Conservation (phyloP, 2,797 vertebrate species). For the Apodemus agrarius region DNA sequence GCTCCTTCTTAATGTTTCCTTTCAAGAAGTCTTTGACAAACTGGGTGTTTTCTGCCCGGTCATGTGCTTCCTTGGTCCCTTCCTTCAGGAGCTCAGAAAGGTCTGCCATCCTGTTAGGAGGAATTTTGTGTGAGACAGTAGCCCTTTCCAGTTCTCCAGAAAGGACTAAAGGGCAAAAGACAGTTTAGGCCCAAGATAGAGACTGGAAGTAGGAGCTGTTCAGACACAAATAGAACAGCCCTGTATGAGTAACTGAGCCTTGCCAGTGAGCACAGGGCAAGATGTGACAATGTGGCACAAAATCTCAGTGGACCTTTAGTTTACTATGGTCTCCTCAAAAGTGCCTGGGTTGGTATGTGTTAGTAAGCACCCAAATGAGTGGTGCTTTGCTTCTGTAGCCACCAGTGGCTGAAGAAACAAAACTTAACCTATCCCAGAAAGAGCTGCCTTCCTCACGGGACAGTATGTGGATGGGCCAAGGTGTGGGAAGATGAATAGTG, state of each 20-base stretch:
- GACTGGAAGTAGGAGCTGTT: neutral
- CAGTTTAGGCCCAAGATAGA: neutral
- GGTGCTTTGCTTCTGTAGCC: constrained; percentile 8
- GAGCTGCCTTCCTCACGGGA: neutral
- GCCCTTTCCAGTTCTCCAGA: neutral
- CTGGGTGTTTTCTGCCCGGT: constrained; percentile 95
- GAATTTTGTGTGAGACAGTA: neutral
- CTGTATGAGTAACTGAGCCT: neutral
- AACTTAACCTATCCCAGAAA: neutral
- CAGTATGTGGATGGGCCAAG: neutral
- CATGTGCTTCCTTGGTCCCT: constrained; percentile 96
- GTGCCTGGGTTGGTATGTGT: neutral
- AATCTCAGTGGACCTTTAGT: neutral
- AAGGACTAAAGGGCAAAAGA: neutral
- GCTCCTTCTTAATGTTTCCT: constrained; percentile 94
- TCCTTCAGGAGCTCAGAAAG: constrained; percentile 96
- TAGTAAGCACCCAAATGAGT: neutral
- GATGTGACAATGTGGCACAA: neutral
- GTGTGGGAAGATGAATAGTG: neutral
- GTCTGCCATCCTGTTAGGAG: constrained; percentile 90
- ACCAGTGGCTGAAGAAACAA: neutral
- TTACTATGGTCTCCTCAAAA: neutral
- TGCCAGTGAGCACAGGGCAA: neutral
- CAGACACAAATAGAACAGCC: neutral
- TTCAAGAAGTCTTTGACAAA: constrained; percentile 98